Base-by-base conservation (phyloP, 2,113 vertebrate species). In the Phainopepla nitens region DNA sequence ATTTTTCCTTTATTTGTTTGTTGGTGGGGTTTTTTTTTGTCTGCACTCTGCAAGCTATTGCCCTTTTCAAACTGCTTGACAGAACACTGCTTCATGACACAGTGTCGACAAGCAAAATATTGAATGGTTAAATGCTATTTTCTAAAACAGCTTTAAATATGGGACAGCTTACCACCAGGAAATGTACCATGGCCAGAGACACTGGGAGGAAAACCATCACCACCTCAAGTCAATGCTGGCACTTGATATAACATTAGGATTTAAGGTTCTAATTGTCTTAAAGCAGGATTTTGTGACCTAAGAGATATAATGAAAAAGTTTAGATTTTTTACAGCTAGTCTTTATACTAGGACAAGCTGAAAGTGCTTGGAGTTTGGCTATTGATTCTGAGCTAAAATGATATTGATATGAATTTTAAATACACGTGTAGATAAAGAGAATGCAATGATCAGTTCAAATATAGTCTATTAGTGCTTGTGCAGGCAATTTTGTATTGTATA, bases 1-100 rank as follows among this genome's bases (percentile, higher is more conserved):
- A 5, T 82, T 64, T 44, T 78, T 50, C 22, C 78, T 69, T 57
- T 42, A 39, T 70, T 82, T 89, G 18, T 72, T 81, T 65, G 10
- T 13, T 57, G 19, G 15, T 44, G 13, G 1, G 4, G 7, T 42
- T 42, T 10, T 54, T 11, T 28, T 65, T 84, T 77, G 28, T 11
- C 23, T 66, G 45, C 23, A 51, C 15, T 81, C 69, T 49, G 68
- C 71, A 92, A 89, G 86, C n/a, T 78, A 62, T 21, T 94, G 87
- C 89, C 93, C 94, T 97, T 97, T 97, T 96, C 95, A 94, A 87
- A 89, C 51, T 71, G 44, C 80, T 79, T 81, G 93, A 96, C 90
- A 83, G 85, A 90, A 83, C 90, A 81, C 29, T 80, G 53, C 57
- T 84, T 14, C 1, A 0, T 87, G 86, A 75, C 72, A 86, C 75